phyloP scores from a whole-genome alignment of 2,797 vertebrate genomes.

The Poecilia picta region DNA sequence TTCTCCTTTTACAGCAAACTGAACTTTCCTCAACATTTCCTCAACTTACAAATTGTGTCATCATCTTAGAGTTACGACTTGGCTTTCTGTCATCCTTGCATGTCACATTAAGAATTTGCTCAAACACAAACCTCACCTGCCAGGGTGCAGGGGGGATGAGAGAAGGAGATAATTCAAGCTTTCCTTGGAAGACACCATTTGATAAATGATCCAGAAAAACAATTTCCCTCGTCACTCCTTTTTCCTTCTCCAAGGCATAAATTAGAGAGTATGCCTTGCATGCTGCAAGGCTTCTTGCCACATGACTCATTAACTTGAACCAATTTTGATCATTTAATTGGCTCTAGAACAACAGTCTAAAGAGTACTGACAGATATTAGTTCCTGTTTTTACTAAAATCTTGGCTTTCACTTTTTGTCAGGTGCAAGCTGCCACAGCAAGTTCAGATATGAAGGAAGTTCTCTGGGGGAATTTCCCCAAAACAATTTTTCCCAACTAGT shows the following conservation, averaged over 20 bases:
- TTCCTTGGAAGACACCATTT: neutral
- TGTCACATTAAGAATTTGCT: neutral
- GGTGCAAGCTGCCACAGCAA: neutral
- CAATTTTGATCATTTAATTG: neutral
- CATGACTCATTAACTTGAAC: neutral
- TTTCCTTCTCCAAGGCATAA: neutral
- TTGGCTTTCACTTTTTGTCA: neutral
- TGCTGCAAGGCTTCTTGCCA: neutral
- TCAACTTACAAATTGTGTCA: neutral
- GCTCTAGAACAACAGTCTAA: neutral
- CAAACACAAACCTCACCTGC: neutral
- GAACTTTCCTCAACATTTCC: neutral
- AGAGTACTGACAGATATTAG: neutral
- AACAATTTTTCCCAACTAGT: neutral
- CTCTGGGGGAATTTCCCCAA: neutral
- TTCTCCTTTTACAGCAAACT: neutral
- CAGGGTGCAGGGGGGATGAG: neutral
- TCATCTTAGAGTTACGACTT: neutral
- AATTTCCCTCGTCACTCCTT: neutral
- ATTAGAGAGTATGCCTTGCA: neutral
- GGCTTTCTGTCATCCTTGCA: neutral
- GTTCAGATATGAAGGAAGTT: constrained; percentile 5
- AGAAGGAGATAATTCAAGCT: neutral
- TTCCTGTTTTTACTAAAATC: neutral
- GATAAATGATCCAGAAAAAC: neutral